phyloP scores from a whole-genome alignment of 2,888 invertebrate genomes.

The Ernsta delagoae region DNA sequence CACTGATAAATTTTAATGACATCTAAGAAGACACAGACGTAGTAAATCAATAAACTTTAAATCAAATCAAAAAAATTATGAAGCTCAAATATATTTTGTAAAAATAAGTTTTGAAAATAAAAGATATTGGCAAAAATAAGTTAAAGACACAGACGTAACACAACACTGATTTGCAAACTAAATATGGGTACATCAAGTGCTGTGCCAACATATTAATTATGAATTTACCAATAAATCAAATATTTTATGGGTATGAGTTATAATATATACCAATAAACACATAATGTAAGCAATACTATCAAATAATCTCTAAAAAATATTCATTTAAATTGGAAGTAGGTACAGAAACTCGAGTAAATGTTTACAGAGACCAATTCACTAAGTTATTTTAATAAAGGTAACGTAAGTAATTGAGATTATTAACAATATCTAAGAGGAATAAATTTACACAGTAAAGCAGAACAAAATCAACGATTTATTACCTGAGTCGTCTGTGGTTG shows the following conservation, averaged over 20 bases:
- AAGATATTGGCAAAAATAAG: slow-evolving; percentile 71
- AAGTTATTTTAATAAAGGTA: slow-evolving; percentile 3
- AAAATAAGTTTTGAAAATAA: slow-evolving; percentile 61
- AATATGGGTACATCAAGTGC: slow-evolving; percentile 75
- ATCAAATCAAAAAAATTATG: slow-evolving; percentile 56
- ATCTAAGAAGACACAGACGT: slow-evolving; percentile 81
- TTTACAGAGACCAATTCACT: slow-evolving; percentile 10
- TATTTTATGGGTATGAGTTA: slow-evolving; percentile 8
- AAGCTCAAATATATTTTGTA: slow-evolving; percentile 68
- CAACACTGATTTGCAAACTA: slow-evolving; percentile 82
- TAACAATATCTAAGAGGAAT: slow-evolving; percentile 1
- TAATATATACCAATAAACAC: slow-evolving; percentile 5
- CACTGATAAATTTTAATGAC: slow-evolving; percentile 73
- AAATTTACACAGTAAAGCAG: slow-evolving; percentile 42
- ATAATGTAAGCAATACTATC: slow-evolving; percentile 23
- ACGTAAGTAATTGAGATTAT: background rate
- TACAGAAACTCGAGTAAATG: background rate
- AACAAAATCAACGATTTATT: slow-evolving; percentile 60
- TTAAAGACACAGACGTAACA: slow-evolving; percentile 76
- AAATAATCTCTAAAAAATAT: slow-evolving; percentile 13
- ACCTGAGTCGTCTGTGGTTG: slow-evolving; percentile 84
- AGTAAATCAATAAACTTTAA: slow-evolving; percentile 68
- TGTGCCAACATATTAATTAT: slow-evolving; percentile 67
- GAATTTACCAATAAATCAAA: slow-evolving; percentile 21
- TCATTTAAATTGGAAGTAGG: background rate